Base-by-base conservation (phyloP, 2,797 vertebrate species). In the Adrianichthys oophorus region DNA sequence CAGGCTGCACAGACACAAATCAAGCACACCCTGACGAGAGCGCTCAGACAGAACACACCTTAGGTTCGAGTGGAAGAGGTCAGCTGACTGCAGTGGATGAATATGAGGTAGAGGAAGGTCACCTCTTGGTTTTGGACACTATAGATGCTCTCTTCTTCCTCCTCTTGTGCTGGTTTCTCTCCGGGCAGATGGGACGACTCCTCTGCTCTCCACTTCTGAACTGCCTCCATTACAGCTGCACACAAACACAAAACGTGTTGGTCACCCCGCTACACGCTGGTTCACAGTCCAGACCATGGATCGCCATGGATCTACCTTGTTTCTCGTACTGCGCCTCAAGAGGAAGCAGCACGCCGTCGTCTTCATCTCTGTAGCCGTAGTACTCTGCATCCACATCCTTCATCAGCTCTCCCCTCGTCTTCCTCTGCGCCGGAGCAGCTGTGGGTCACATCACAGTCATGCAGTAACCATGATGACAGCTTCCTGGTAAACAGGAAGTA, bases 341-440 rank as follows among this genome's bases (percentile, higher is more conserved):
- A 4, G 95, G 96, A 32, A 97, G 93, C 46, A 98, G 86, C 2
- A 96, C 94, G 0, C 97, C 96, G 2, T 98, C 97, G 0, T 98
- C 97, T 64, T 99, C 97, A 32, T 98, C 97, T 46, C 97, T 86
- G 87, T 98, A 99, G 5, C 97, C 96, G 0, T 99, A 98, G 76
- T 98, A 98, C 48, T 98, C 97, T 0, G 97, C 97, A 15, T 99
- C 96, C 0, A 98, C 95, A 0, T 95, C 93, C 65, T 98, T 99
- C 97, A 99, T 98, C 4, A 99, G 93, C 76, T 98, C 97, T 0
- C 84, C 96, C n/a, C 95, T 92, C 0, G 95, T 97, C 74, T 96
- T 98, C 66, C 97, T 92, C 47, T 92, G 91, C 0, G 93, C 94
- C 3, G 95, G 94, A n/a, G 94, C 85, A 2, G 97, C 97, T 98